Base-by-base conservation (phyloP, 2,113 vertebrate species). In the Charadrius vociferus region DNA sequence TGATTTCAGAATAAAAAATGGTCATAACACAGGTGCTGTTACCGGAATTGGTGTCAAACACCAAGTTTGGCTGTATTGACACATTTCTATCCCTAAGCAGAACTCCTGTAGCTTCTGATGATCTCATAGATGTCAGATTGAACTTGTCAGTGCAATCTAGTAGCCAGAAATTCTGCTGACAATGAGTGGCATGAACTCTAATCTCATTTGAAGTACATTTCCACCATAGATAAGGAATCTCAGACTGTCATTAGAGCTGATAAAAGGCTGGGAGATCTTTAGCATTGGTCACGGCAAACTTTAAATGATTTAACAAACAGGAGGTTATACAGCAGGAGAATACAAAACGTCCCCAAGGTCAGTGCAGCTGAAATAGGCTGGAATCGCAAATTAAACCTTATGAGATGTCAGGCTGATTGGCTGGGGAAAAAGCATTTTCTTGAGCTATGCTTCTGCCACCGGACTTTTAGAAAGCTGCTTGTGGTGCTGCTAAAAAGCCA, bases 121-220 rank as follows among this genome's bases (percentile, higher is more conserved):
- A 91, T 96, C 83, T 90, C 88, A 74, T 0, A 89, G 90, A 78
- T 96, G 88, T 94, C 95, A 95, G 86, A 88, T 70, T 93, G 93
- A 94, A 79, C 71, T 95, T 91, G 77, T 88, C 91, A 89, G 53
- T 88, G 92, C 65, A 91, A 95, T 84, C 58, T 81, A 90, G 90
- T 74, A 89, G 63, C 91, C 86, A 93, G 85, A 93, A 97, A 97
- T 98, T 93, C 83, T 86, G 80, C 86, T 96, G 96, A 97, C 95
- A 94, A 79, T 81, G 95, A 97, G 30, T 96, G 96, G 63, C 97
- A 77, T 72, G 88, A 89, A 70, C 50, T 41, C 39, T 95, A 95
- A 97, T 97, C 88, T 88, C 65, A 92, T 92, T 73, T 94, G 96
- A 97, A 96, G 86, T 95, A 70, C 78, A 92, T 83, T 95, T 96